Base-by-base conservation (phyloP, 1,140 invertebrate genomes). In the Phortica variegata region DNA sequence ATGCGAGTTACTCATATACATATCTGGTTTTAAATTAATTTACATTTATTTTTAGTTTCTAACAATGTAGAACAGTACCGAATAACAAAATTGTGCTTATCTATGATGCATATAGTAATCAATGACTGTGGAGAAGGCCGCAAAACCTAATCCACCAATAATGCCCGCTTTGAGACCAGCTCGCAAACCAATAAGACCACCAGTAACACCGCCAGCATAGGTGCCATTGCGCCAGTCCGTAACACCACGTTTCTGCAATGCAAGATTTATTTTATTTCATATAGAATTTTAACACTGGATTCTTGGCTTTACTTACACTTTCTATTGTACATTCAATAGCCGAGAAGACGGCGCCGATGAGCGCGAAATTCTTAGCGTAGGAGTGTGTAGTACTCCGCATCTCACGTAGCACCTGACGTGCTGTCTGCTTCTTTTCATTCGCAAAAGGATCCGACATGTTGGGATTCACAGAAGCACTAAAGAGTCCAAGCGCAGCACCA, bases 361-460 rank as follows among this genome's bases (percentile, higher is more conserved):
- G 80, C 15, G 95, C 96, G 85, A 99, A 99, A 77, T 97, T 98
- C 79, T 98, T 98, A 0, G 90, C 95, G 79, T 98, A 97, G 43
- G 90, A 85, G 32, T 94, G 73, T 41, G 92, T 94, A 5, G 94
- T 88, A 1, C 79, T 81, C 78, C 90, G 93, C 92, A 98, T 96
- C 78, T 99, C 97, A 34, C 84, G 77, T 48, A 95, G 84, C 36
- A 95, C 87, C 78, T 93, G 86, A 56, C 84, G 77, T 1, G 88
- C 90, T 10, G 88, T 88, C 79, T 94, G 93, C 58, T 85, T 86
- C 73, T 90, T 89, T 68, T 89, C 90, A 49, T 65, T 61, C 32
- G 88, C 83, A 37, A 79, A 84, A 3, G 81, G 75, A 52, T 83
- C 79, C 3, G 88, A 83, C 41, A 90, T 83, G 62, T 87, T 89